These are phyloP conservation scores for Pangasius larnaudii DNA, from an alignment of 2,797 vertebrate genomes.

Conservation along the genomic window DNA sequence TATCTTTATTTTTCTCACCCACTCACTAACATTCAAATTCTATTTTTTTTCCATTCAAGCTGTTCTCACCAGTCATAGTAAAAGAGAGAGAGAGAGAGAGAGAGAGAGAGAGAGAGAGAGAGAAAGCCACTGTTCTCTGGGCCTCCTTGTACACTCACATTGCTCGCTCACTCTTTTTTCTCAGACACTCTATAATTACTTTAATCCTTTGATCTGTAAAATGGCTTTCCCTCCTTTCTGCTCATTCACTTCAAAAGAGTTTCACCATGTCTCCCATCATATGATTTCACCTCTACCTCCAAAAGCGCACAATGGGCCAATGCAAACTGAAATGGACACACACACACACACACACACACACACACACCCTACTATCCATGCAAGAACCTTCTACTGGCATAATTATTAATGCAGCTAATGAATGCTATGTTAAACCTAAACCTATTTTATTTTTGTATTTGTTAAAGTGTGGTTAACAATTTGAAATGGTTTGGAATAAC, in stretches of 20 bases:
- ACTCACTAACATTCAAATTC: not conserved
- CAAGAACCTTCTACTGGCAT: not conserved
- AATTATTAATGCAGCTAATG: not conserved
- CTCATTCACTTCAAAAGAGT: slow-evolving; percentile 13
- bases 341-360: slow-evolving; percentile 1
- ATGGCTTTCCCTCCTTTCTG: not conserved
- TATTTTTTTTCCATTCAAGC: not conserved
- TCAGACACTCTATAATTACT: not conserved
- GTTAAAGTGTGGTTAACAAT: too few relatives aligned
- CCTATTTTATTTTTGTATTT: not conserved
- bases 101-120: too few relatives aligned
- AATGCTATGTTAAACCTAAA: not conserved
- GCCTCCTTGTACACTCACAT: not conserved
- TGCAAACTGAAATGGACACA: not conserved
- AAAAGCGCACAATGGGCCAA: not conserved
- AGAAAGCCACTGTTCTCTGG: not conserved
- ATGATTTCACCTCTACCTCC: not conserved
- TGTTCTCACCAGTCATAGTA: not conserved
- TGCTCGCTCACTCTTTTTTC: not conserved
- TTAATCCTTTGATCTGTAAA: slow-evolving; percentile 6
- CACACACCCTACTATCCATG: not conserved
- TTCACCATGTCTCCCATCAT: not conserved
- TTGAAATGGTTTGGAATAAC: too few relatives aligned
- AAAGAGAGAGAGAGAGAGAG: not conserved
- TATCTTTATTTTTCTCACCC: not conserved